phyloP scores from a whole-genome alignment of 2,113 vertebrate genomes.

The Sphaerodactylus townsendi region DNA sequence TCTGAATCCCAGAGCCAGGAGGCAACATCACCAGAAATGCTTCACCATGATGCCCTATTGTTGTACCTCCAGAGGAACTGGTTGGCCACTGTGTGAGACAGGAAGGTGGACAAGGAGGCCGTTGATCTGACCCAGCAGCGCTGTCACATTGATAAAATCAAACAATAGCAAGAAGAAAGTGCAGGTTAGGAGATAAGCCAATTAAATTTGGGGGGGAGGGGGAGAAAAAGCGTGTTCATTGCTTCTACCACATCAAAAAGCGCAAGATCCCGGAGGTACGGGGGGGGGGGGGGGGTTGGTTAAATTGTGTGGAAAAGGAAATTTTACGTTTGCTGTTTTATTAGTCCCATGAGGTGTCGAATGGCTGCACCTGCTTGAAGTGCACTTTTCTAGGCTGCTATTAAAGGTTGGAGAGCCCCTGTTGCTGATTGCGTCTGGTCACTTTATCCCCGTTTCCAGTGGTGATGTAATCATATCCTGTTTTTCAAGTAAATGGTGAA shows the following conservation, averaged over 20 bases:
- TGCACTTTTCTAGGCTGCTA: not conserved
- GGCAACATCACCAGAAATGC: too few species aligned
- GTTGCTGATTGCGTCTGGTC: conserved; percentile 11
- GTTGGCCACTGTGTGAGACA: too few species aligned
- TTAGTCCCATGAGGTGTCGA: not conserved
- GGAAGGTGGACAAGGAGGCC: too few species aligned
- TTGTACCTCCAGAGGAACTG: too few species aligned
- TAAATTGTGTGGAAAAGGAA: not conserved
- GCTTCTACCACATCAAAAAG: not conserved
- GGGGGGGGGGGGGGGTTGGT: not conserved
- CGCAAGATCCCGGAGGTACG: not conserved
- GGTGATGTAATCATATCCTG: conserved; percentile 23
- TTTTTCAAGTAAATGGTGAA: conserved; percentile 1
- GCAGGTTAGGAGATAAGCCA: not conserved
- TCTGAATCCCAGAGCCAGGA: too few species aligned
- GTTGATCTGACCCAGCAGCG: too few species aligned
- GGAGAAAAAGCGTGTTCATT: not conserved
- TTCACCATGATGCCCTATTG: too few species aligned
- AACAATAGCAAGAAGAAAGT: not conserved
- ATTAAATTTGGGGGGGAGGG: not conserved
- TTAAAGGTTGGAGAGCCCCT: not conserved
- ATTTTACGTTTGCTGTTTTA: not conserved
- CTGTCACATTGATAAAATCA: not conserved
- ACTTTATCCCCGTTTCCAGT: conserved; percentile 1
- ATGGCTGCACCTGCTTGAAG: not conserved